These are phyloP conservation scores for Sebastes hubbsi DNA, from an alignment of 2,797 vertebrate species.

Conservation along the genomic window DNA sequence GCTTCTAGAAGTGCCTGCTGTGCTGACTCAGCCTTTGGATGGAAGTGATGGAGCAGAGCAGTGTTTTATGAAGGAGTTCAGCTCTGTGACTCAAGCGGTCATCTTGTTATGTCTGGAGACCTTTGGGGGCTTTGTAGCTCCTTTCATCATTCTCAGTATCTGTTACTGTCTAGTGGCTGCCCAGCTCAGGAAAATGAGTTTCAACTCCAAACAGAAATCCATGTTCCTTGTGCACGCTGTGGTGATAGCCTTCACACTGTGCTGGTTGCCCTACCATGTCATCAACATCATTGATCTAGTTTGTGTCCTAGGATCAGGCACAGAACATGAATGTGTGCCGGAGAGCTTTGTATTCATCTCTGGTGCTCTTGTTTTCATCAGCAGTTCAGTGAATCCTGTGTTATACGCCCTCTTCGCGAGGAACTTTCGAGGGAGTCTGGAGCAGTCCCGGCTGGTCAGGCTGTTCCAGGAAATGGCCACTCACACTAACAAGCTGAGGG, in stretches of 20 bases:
- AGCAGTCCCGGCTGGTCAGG: conserved; percentile 66
- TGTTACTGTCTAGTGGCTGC: conserved; percentile 80
- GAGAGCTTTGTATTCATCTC: conserved; percentile 58
- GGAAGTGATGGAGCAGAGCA: neutral
- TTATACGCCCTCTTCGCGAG: conserved; percentile 81
- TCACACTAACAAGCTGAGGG: conserved; percentile 43
- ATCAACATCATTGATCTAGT: conserved; percentile 70
- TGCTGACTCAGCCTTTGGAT: conserved; percentile 67
- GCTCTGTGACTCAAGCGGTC: conserved; percentile 54
- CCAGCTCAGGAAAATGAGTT: conserved; percentile 76
- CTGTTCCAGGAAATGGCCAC: conserved; percentile 81
- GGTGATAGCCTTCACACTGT: conserved; percentile 80
- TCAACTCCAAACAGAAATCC: conserved; percentile 77
- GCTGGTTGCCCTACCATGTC: conserved; percentile 86
- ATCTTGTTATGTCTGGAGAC: conserved; percentile 76
- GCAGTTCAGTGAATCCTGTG: conserved; percentile 85
- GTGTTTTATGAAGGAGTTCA: conserved; percentile 72
- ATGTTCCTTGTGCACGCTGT: conserved; percentile 76
- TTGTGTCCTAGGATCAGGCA: conserved; percentile 26
- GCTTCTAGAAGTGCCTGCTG: conserved; percentile 74
- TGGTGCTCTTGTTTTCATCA: conserved; percentile 83
- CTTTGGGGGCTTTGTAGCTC: conserved; percentile 81
- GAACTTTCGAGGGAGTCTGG: conserved; percentile 73
- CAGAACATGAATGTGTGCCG: conserved; percentile 61
- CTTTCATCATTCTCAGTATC: conserved; percentile 78